These are phyloP conservation scores for Scartelaos histophorus DNA, from an alignment of 2,113 vertebrate species.

Conservation along the genomic window DNA sequence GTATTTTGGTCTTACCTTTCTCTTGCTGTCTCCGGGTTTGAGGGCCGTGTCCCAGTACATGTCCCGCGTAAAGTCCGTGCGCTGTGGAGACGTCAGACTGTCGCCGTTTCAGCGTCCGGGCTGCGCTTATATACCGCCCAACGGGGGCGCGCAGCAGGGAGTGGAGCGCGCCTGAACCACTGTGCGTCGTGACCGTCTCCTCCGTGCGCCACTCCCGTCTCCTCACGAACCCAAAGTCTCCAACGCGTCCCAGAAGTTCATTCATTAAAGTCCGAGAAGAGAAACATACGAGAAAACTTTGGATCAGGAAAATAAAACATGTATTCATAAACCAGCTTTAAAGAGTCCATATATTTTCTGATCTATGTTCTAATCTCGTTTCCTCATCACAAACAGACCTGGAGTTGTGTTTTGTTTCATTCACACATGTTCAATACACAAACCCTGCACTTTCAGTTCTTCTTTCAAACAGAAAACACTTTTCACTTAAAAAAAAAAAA, in stretches of 20 bases:
- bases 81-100: neutral
- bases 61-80: neutral
- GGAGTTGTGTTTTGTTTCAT: too few species aligned
- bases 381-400: too few species aligned
- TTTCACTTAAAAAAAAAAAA: too few species aligned
- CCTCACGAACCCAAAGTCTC: neutral
- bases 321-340: too few species aligned
- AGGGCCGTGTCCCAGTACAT: conserved; percentile 58
- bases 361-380: too few species aligned
- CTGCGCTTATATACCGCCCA: conserved; percentile 69
- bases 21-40: conserved; percentile 38
- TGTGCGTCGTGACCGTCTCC: conserved; percentile 74
- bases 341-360: too few species aligned
- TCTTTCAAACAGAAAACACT: too few species aligned
- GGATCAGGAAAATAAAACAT: too few species aligned
- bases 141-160: conserved; percentile 22
- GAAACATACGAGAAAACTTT: too few species aligned
- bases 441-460: too few species aligned
- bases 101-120: conserved; percentile 33
- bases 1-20: conserved; percentile 42
- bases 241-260: neutral
- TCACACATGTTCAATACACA: too few species aligned
- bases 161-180: conserved; percentile 44
- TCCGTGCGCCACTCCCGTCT: neutral
- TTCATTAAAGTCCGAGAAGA: too few species aligned